A percentile compares a stretch with the other conserved stretches of the same genome.
These are phyloP conservation scores for Poecile atricapillus DNA, from an alignment of 2,113 vertebrate genomes.

Conservation along the genomic window DNA sequence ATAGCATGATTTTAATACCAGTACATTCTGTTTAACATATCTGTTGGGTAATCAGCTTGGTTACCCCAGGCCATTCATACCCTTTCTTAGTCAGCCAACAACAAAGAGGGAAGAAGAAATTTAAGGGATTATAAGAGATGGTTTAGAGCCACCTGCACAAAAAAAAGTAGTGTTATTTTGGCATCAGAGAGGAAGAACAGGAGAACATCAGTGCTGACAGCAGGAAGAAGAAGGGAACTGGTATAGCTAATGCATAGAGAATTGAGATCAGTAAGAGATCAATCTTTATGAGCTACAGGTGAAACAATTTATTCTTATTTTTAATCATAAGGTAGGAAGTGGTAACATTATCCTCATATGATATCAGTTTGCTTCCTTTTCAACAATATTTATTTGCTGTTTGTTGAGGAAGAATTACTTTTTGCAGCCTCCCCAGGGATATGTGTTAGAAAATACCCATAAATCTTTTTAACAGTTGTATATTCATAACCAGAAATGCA, in stretches of 20 bases:
- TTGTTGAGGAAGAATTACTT: background rate
- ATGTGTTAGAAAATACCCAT: background rate
- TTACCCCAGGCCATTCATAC: background rate
- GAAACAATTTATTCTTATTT: background rate
- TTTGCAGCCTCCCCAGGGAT: background rate
- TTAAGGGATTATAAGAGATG: background rate
- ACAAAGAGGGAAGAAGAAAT: background rate
- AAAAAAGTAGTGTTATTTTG: background rate
- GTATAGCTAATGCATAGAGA: rapidly evolving
- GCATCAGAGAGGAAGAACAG: background rate
- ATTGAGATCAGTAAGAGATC: background rate
- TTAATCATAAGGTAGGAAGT: background rate
- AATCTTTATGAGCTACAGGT: background rate
- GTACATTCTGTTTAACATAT: background rate
- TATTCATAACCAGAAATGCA: background rate
- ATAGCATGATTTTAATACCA: background rate
- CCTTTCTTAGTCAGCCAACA: background rate
- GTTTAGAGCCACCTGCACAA: background rate
- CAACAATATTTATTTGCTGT: background rate
- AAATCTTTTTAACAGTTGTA: background rate
- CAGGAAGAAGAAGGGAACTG: background rate
- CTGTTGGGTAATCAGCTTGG: background rate
- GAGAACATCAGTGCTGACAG: background rate
- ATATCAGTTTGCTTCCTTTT: background rate
- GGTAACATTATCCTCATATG: background rate